A percentile compares a stretch with the other conserved stretches of the same genome.
Evolutionary conservation across 2,797 vertebrate species (phyloP).

Genomic region (Spheniscus humboldti): DNA sequence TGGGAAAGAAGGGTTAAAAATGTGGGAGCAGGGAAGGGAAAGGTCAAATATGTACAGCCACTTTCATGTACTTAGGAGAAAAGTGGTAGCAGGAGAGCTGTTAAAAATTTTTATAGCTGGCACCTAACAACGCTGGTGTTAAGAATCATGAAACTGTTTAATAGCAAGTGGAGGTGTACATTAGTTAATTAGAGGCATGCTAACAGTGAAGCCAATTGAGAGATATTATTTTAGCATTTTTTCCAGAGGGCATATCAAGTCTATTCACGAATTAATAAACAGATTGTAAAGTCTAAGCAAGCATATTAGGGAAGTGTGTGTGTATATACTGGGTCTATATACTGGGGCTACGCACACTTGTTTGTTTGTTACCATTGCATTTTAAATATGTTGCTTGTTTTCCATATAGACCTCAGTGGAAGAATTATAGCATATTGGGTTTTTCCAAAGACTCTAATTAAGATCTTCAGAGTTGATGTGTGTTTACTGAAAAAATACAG

Average conservation of each 20-base stretch:
- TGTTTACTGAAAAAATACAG: neutral
- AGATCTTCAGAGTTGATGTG: conserved; percentile 31
- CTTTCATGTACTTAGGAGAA: conserved; percentile 53
- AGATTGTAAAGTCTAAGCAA: conserved; percentile 63
- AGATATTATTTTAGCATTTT: conserved; percentile 54
- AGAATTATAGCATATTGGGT: conserved; percentile 46
- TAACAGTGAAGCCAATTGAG: conserved; percentile 55
- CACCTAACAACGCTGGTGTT: conserved; percentile 55
- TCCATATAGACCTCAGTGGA: conserved; percentile 24
- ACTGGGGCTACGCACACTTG: neutral
- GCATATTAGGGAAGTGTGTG: conserved; percentile 36
- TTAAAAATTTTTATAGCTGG: conserved; percentile 60
- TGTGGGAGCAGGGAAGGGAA: neutral
- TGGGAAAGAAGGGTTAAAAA: conserved; percentile 44
- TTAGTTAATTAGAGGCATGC: conserved; percentile 56
- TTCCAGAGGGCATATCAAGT: conserved; percentile 64
- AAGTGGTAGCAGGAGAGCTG: conserved; percentile 56
- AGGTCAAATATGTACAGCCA: conserved; percentile 52
- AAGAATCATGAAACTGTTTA: conserved; percentile 54
- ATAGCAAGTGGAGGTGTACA: conserved; percentile 54
- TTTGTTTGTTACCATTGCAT: conserved; percentile 33
- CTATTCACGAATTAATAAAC: conserved; percentile 63
- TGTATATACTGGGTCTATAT: neutral
- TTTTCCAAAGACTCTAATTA: conserved; percentile 57
- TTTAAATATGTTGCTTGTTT: conserved; percentile 53